Percentiles rank a stretch among this genome's conserved stretches.
Conservation (phyloP, 2,113 vertebrate species). For the Buteo buteo region DNA sequence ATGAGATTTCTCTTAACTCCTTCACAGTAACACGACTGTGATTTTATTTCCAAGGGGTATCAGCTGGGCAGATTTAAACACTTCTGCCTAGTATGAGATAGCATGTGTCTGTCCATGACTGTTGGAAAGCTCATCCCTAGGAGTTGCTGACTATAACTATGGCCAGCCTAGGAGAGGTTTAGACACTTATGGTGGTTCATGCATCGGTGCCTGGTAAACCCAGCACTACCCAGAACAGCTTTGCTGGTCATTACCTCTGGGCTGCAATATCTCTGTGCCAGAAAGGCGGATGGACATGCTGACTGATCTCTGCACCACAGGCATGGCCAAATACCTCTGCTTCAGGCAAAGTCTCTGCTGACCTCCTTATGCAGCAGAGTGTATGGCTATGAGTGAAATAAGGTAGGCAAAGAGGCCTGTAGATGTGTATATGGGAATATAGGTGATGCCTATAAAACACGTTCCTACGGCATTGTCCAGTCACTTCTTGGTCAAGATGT, state of each 20-base stretch:
- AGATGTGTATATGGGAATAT: not conserved
- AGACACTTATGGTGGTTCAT: not conserved
- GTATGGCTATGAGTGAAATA: not conserved
- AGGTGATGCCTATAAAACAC: not conserved
- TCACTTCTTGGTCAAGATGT: not conserved
- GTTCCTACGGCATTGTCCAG: not conserved
- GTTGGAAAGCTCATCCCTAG: not conserved
- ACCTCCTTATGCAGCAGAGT: no score
- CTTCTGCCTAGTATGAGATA: not conserved
- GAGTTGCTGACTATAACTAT: fast-evolving
- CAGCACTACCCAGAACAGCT: not conserved
- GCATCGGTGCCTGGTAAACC: not conserved
- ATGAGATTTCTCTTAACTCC: not conserved
- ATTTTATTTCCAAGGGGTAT: not conserved
- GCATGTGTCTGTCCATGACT: not conserved
- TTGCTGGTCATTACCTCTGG: not conserved
- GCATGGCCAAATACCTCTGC: not conserved
- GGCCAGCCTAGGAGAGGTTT: not conserved
- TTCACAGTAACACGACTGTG: not conserved
- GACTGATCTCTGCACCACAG: no score
- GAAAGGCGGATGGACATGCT: not conserved
- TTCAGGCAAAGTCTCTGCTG: not conserved
- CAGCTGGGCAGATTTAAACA: not conserved
- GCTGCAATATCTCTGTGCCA: not conserved
- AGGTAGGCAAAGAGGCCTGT: not conserved